Base-by-base conservation (phyloP, 2,888 invertebrate species). In the Bellardia pandia region DNA sequence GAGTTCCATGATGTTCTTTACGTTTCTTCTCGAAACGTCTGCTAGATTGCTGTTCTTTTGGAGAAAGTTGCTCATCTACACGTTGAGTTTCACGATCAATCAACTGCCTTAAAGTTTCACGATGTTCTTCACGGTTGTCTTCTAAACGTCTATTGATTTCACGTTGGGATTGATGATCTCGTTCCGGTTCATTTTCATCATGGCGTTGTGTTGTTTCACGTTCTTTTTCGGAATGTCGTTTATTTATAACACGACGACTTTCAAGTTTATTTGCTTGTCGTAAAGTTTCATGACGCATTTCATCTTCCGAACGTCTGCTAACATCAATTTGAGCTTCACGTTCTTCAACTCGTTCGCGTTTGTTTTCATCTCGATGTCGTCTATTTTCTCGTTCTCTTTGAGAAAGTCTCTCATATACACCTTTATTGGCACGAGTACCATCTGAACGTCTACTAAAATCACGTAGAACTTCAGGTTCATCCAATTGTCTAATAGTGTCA, bases 131-230 rank as follows among this genome's bases (percentile, higher is more conserved):
- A 16, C n/a, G 60, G 16, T 1, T 51, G 2, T 60, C 11, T 7
- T 40, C 42, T 13, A 30, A 62, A 2, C 48, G 64, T 30, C 48
- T 60, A 23, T 2, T n/a, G n/a, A 11, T 23, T n/a, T 40, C 9
- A 4, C 37, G 37, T 9, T 60, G 37, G 8, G 2, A 16, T 33
- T 16, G 6, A 48, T 16, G 68, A 42, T 37, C 60, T 9, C 76
- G 84, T 11, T 64, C 33, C 23, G 11, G 42, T 62, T 11, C 53
- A 23, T 62, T 76, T 13, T 30, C 33, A 51, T 76, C 23, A 33
- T 11, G 23, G 2, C 68, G 60, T 14, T 37, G 14, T 30, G 0
- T 13, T 14, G 42, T 37, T 66, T 72, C 77, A 14, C 16, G 53
- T 62, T 76, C 64, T 4, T 9, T 64, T 33, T n/a, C 23, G 0